Conservation (phyloP, 2,113 vertebrate species). For the Argyrosomus japonicus region DNA sequence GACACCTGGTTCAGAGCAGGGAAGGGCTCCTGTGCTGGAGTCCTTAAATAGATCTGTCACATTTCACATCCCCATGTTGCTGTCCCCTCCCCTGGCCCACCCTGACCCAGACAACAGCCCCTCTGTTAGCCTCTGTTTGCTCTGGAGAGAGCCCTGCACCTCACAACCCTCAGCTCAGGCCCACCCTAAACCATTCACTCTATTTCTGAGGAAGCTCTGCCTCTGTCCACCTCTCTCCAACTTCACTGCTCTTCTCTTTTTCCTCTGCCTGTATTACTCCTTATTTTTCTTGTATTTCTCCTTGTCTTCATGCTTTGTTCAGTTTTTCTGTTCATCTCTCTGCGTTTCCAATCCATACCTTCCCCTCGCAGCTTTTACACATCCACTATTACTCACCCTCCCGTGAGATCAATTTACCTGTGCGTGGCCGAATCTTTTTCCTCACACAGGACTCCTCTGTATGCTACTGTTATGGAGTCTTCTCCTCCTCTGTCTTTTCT, state of each 20-base stretch:
- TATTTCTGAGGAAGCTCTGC: conserved; percentile 29
- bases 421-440: conserved; percentile 65
- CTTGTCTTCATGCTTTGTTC: conserved; percentile 51
- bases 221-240: conserved; percentile 49
- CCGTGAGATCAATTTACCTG: conserved; percentile 83
- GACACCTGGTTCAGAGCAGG: conserved; percentile 72
- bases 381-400: conserved; percentile 59
- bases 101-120: conserved; percentile 71
- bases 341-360: conserved; percentile 42
- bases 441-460: conserved; percentile 58
- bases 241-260: conserved; percentile 39
- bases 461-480: conserved; percentile 59
- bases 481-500: conserved; percentile 63
- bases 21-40: conserved; percentile 59
- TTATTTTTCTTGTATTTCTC: conserved; percentile 40
- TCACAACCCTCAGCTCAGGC: conserved; percentile 39
- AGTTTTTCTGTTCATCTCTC: conserved; percentile 39
- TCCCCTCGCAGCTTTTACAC: conserved; percentile 51
- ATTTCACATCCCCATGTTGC: conserved; percentile 80
- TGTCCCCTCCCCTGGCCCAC: conserved; percentile 71
- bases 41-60: conserved; percentile 83
- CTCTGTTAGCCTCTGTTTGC: conserved; percentile 80
- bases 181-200: conserved; percentile 57
- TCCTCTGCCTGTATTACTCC: conserved; percentile 19
- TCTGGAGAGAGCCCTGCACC: conserved; percentile 66